Base-by-base conservation (phyloP, 2,888 invertebrate species). In the Standfussiana lucernea region DNA sequence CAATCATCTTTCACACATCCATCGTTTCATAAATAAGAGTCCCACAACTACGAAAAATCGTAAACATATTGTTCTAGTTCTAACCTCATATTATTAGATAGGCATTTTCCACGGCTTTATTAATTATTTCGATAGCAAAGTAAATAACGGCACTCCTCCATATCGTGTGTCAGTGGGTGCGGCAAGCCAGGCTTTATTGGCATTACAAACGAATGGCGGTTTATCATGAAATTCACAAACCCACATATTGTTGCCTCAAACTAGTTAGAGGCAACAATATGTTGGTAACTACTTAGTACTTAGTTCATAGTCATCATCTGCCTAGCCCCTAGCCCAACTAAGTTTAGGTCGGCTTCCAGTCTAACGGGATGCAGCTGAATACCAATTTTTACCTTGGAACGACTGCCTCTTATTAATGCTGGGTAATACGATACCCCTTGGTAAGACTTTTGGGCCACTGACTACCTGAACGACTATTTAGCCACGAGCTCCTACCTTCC, bases 81-180 rank as follows among this genome's bases (percentile, higher is more conserved):
- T 13, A 59, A 28, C 35, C 7, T 24, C 11, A 5, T 65, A 35
- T 72, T 64, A 61, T 64, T 35, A 67, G 66, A 66, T 70, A 35
- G 71, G 50, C 15, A 59, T 80, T 79, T 82, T 71, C 77, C 80
- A 56, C 67, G 45, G 68, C 18, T 72, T 71, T 72, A 78, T 73
- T 84, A 88, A 81, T 88, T 82, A 88, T 80, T 82, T 81, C 69
- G 79, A 80, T 86, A 72, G 75, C 72, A 72, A 80, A 77, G 85
- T 87, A 88, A 83, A 83, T 88, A 85, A 66, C 35, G 80, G 74
- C 85, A 64, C 88, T 68, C 85, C 86, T 79, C 65, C 28, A 69
- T 75, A 77, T 75, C 66, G 76, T 78, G 82, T 82, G 82, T 77
- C 77, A 66, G 67, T 66, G 72, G 85, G 86, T 67, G 88, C 72